phyloP scores from a whole-genome alignment of 1,140 invertebrate genomes.

The Saxidomus purpurata region DNA sequence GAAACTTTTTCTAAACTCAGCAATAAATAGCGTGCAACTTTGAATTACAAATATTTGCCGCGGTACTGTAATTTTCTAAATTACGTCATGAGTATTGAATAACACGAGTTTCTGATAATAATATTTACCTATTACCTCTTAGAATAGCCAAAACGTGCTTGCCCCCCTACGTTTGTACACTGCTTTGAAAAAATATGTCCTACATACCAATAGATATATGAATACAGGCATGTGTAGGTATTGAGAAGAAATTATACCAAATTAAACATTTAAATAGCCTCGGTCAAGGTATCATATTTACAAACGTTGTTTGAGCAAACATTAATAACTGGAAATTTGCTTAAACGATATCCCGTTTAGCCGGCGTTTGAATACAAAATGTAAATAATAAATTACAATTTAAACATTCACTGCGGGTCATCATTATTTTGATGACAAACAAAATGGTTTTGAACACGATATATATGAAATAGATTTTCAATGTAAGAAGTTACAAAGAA shows the following conservation, averaged over 20 bases:
- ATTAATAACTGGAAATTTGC: conserved; percentile 11
- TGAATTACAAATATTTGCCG: too few species aligned
- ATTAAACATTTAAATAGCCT: not conserved
- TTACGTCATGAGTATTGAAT: too few species aligned
- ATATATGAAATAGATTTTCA: not conserved
- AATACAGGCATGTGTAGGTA: too few species aligned
- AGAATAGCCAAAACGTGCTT: too few species aligned
- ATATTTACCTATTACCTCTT: too few species aligned
- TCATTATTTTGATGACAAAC: conserved; percentile 6
- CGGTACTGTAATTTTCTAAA: too few species aligned
- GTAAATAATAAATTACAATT: conserved; percentile 13
- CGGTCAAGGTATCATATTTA: not conserved
- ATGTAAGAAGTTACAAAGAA: not conserved
- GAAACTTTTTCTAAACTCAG: too few species aligned
- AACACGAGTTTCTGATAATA: too few species aligned
- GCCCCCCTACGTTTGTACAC: too few species aligned
- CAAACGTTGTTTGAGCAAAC: not conserved
- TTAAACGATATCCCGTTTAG: not conserved
- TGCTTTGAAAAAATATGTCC: too few species aligned
- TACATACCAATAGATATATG: too few species aligned
- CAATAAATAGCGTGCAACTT: too few species aligned
- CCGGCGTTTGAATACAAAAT: not conserved
- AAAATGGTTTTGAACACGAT: not conserved
- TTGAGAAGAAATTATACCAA: not conserved
- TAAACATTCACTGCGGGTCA: not conserved